A percentile compares a stretch with the other conserved stretches of the same genome.
Conservation (phyloP, 1,140 invertebrate species). For the Aculops lycopersici region DNA sequence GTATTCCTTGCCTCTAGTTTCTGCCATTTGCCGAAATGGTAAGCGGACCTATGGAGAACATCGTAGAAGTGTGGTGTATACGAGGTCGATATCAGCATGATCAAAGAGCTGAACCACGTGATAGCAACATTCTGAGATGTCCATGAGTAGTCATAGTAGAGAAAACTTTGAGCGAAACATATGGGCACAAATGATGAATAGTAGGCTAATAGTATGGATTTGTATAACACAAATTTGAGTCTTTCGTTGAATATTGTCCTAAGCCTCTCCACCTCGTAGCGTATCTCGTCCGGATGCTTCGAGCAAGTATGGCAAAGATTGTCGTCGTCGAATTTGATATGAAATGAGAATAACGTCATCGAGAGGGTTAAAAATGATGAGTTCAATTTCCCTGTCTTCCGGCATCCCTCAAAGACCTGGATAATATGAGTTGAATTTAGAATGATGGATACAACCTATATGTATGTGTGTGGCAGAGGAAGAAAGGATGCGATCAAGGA, state of each 20-base stretch:
- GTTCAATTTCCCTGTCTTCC: constrained; percentile 4
- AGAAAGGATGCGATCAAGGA: too few species aligned
- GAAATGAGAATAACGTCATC: constrained; percentile 4
- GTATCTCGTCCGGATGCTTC: constrained; percentile 22
- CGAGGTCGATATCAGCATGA: constrained; percentile 41
- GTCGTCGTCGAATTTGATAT: constrained; percentile 2
- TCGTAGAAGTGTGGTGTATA: constrained; percentile 46
- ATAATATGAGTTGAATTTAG: constrained; percentile 8
- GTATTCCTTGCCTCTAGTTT: constrained; percentile 28
- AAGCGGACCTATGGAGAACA: constrained; percentile 46
- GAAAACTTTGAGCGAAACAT: constrained; percentile 42
- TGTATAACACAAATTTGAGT: constrained; percentile 59
- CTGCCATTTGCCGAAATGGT: constrained; percentile 59
- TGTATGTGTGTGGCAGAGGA: too few species aligned
- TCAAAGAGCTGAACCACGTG: constrained; percentile 45
- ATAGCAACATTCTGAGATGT: constrained; percentile 44
- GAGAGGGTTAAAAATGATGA: neutral
- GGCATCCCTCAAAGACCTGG: constrained; percentile 2
- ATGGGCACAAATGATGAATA: constrained; percentile 64
- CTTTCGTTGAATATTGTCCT: constrained; percentile 54
- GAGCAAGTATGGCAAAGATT: constrained; percentile 17
- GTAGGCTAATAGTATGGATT: constrained; percentile 55
- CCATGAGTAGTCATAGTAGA: constrained; percentile 55
- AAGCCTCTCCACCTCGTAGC: constrained; percentile 49
- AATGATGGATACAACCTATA: constrained; percentile 4